Base-by-base conservation (phyloP, 2,888 invertebrate species). In the Lycophotia porphyrea region DNA sequence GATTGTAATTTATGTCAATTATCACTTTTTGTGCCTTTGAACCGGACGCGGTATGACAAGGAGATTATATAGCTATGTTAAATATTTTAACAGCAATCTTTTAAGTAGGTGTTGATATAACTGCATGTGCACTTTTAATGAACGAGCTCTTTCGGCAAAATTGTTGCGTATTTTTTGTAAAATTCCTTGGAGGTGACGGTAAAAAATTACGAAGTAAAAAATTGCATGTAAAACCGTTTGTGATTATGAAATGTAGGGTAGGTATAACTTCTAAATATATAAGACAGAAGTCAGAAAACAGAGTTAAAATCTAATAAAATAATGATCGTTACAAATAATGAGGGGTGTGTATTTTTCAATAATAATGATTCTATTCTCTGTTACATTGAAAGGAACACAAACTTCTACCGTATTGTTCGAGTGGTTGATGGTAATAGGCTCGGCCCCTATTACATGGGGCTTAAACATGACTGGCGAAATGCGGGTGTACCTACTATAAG, bases 1-100 rank as follows among this genome's bases (percentile, higher is more conserved):
- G 64, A 81, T 81, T 81, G 80, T 81, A 81, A 87, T 79, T 84
- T 67, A 77, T 66, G 77, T 68, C 73, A 85, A 79, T 84, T 84
- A 84, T 78, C 61, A 49, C 11, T 85, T 79, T 84, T 72, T 77
- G 36, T 27, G 34, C n/a, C 55, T 70, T 63, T 69, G 66, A 67
- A n/a, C 61, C 44, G 71, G 39, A 49, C 47, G 42, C 47, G 60
- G 27, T 34, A 69, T 49, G 73, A 78, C 76, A 68, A 69, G 73
- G 66, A 77, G 63, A 85, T 86, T 84, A 74, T 64, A 65, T 13
- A 49, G 60, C n/a, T 61, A 66, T 74, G 68, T 79, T 65, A 76
- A 76, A 66, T 65, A 80, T 86, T 76, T 81, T 78, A 69, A 78
- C 68, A 42, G 58, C 49, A 64, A 65, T 70, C 60, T 60, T 49